Percentiles rank a stretch among this genome's conserved stretches.
Evolutionary conservation across 2,113 vertebrate species (phyloP).

Genomic region (Felis catus): DNA sequence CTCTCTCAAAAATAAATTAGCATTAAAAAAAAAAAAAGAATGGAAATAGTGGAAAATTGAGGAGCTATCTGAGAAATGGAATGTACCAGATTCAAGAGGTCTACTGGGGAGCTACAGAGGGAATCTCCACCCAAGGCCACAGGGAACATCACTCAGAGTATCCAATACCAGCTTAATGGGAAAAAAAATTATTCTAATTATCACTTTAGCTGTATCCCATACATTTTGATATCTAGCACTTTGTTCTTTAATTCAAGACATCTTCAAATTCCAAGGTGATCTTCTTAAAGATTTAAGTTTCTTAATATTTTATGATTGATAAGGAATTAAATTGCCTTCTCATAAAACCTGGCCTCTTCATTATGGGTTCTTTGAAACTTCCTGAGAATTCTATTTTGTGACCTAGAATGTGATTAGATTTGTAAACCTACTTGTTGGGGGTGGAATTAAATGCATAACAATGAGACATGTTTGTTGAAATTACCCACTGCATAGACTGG

Average conservation of each 20-base stretch:
- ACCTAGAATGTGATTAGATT: background rate
- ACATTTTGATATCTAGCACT: background rate
- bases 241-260: conserved; percentile 29
- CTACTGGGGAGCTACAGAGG: background rate
- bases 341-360: background rate
- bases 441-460: background rate
- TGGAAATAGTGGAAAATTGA: background rate
- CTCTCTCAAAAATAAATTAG: too few species aligned
- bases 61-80: background rate
- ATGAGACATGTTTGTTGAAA: background rate
- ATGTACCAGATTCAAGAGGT: background rate
- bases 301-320: conserved; percentile 41
- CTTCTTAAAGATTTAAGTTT: conserved; percentile 52
- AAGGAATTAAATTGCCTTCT: conserved; percentile 7
- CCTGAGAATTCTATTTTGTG: background rate
- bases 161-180: background rate
- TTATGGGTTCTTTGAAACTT: background rate
- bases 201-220: background rate
- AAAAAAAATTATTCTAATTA: background rate
- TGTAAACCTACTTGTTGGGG: background rate
- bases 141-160: background rate
- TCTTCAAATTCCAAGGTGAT: conserved; percentile 24
- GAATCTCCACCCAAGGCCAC: background rate
- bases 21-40: background rate
- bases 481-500: background rate